Evolutionary conservation across 2,113 vertebrate genomes (phyloP).

Genomic region (Rallus limicola): DNA sequence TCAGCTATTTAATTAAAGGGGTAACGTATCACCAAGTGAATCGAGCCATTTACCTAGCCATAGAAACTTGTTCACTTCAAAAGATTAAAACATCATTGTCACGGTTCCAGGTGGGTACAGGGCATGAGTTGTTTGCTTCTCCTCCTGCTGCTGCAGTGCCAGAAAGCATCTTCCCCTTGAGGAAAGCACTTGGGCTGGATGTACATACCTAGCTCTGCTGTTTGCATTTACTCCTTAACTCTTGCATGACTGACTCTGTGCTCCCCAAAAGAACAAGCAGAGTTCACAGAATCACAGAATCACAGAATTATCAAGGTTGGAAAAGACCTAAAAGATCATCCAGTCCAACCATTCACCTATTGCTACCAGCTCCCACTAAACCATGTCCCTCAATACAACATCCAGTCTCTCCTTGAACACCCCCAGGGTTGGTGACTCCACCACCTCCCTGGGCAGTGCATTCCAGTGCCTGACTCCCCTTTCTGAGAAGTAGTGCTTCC

Average conservation of each 20-base stretch:
- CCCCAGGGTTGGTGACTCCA: too few relatives aligned
- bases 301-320: too few relatives aligned
- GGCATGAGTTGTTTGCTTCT: not conserved
- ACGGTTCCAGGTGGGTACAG: not conserved
- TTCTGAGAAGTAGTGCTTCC: too few relatives aligned
- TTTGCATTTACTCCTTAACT: not conserved
- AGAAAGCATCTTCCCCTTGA: not conserved
- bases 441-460: too few relatives aligned
- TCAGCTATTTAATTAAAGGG: constrained; percentile 55
- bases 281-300: too few relatives aligned
- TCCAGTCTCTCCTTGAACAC: too few relatives aligned
- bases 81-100: not conserved
- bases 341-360: too few relatives aligned
- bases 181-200: not conserved
- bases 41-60: not conserved
- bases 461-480: too few relatives aligned
- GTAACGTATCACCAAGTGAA: not conserved
- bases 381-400: too few relatives aligned
- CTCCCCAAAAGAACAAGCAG: not conserved
- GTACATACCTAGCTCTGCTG: not conserved
- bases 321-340: too few relatives aligned
- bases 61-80: not conserved
- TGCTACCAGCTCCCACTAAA: too few relatives aligned
- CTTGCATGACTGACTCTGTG: not conserved
- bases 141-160: not conserved